These are phyloP conservation scores for Harpagifer antarcticus DNA, from an alignment of 2,797 vertebrate species.

Conservation along the genomic window DNA sequence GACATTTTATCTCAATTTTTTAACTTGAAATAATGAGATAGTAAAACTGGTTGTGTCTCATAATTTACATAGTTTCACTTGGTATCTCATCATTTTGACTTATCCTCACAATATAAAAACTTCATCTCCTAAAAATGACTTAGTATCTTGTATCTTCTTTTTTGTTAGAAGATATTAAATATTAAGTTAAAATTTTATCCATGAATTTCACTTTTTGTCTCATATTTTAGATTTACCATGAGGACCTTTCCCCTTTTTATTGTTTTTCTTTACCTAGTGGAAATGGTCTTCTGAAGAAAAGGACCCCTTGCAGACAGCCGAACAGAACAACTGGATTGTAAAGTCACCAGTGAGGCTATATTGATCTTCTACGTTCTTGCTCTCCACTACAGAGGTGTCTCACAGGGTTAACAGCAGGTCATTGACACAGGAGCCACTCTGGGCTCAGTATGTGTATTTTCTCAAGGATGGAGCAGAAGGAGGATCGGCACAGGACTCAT, in stretches of 20 bases:
- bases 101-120: not conserved
- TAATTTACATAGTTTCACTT: not conserved
- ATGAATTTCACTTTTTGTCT: not conserved
- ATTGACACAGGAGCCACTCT: not conserved
- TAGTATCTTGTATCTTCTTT: not conserved
- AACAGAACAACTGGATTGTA: not conserved
- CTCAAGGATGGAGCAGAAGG: conserved; percentile 1
- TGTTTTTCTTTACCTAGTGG: not conserved
- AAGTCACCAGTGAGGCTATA: conserved; percentile 6
- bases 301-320: not conserved
- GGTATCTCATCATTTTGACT: not conserved
- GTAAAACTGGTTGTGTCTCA: not conserved
- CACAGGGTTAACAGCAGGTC: conserved; percentile 6
- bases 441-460: conserved; percentile 17
- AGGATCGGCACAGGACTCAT: conserved; percentile 7
- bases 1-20: not conserved
- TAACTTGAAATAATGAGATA: not conserved
- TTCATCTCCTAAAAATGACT: not conserved
- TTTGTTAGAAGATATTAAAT: no score
- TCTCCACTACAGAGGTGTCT: not conserved
- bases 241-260: not conserved
- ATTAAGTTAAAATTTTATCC: no score
- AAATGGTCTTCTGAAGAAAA: not conserved
- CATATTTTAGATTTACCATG: not conserved
- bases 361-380: conserved; percentile 7